Percentiles rank a stretch among this genome's conserved stretches.
phyloP scores from a whole-genome alignment of 1,140 invertebrate genomes.

The Ptiloglossa arizonensis region DNA sequence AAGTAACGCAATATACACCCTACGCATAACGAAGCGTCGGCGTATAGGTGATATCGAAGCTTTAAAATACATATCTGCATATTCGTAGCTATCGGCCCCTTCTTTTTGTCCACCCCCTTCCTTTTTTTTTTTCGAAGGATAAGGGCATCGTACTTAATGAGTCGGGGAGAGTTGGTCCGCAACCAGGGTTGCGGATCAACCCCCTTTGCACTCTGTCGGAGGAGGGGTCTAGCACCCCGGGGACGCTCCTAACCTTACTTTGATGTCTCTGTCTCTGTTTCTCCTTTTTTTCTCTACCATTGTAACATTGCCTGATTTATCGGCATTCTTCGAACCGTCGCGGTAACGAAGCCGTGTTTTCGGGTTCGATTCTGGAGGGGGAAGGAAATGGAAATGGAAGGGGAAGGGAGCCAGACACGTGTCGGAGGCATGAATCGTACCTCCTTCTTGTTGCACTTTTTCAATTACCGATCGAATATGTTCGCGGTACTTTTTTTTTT shows the following conservation, averaged over 20 bases:
- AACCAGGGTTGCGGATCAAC: slow-evolving; percentile 52
- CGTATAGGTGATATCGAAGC: slow-evolving; percentile 77
- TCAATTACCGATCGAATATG: not conserved
- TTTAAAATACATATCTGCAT: slow-evolving; percentile 79
- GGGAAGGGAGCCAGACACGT: too few relatives aligned
- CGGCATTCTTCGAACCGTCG: slow-evolving; percentile 75
- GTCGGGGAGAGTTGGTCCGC: slow-evolving; percentile 69
- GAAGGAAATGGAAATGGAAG: too few relatives aligned
- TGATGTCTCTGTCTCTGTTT: slow-evolving; percentile 49
- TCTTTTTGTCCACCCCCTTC: slow-evolving; percentile 34
- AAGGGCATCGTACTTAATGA: slow-evolving; percentile 78
- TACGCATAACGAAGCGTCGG: slow-evolving; percentile 71
- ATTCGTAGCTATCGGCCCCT: slow-evolving; percentile 59
- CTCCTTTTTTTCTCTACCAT: slow-evolving; percentile 17
- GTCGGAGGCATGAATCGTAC: not conserved
- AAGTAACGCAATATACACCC: slow-evolving; percentile 77
- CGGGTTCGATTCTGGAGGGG: slow-evolving; percentile 14
- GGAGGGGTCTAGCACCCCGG: slow-evolving; percentile 59
- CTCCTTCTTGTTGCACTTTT: not conserved
- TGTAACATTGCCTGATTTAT: slow-evolving; percentile 78
- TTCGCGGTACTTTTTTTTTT: too few relatives aligned
- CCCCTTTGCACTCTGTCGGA: slow-evolving; percentile 33
- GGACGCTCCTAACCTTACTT: slow-evolving; percentile 65
- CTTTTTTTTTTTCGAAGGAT: slow-evolving; percentile 53
- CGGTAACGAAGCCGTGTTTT: slow-evolving; percentile 41